Base-by-base conservation (phyloP, 2,113 vertebrate species). In the Fregetta grallaria region DNA sequence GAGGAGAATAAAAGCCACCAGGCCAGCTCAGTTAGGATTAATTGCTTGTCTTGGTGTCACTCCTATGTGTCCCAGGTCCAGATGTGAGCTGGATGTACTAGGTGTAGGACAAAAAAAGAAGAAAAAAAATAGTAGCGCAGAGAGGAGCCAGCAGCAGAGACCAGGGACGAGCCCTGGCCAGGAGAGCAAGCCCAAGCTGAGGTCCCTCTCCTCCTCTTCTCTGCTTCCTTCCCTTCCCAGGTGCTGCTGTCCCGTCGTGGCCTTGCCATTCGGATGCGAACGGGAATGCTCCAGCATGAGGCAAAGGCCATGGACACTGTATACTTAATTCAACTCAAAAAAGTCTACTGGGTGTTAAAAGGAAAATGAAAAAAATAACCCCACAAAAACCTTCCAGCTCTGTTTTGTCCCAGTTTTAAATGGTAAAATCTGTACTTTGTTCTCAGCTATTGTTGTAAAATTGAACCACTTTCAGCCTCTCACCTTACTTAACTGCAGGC, bases 371-470 rank as follows among this genome's bases (percentile, higher is more conserved):
- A 45, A 82, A 84, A n/a, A 52, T 3, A 53, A 88, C 32, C 14
- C 21, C 44, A 61, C 36, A 87, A 68, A 94, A 95, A 61, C 56
- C 70, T 90, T 81, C 87, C 36, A 85, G 73, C 70, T 88, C 83
- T 84, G 34, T 92, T 96, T 95, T 92, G 86, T 89, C 74, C 88
- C 83, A 82, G 30, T 91, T 97, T 87, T 58, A 89, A 85, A 87
- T 17, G 53, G 91, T 61, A 89, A 89, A 96, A 94, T 79, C 70
- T 61, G 36, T 85, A 70, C 91, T 92, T 94, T 94, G 70, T 95
- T 96, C 92, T 87, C 88, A 91, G 86, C 70, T 86, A 29, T 55
- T 92, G 91, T 85, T 95, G 94, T 58, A 87, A 87, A 95, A 92
- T 58, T 36, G 70, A 95, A 94, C 83, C 89, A 62, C 84, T 97